These are phyloP conservation scores for Hydractinia symbiolongicarpus DNA, from an alignment of 30 jellyfish, hydroid and myxozoan species.

Conservation along the genomic window DNA sequence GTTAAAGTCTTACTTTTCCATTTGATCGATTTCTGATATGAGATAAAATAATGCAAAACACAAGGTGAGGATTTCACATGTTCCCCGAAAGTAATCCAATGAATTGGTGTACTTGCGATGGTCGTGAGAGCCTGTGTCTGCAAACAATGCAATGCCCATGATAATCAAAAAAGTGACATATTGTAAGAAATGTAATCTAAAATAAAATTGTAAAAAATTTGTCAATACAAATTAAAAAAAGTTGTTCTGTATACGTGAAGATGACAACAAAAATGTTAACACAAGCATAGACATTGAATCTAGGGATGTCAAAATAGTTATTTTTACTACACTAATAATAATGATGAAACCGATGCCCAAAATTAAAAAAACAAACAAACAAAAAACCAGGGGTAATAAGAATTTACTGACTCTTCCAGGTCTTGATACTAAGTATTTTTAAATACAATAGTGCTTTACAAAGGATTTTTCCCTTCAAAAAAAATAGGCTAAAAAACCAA, in stretches of 20 bases:
- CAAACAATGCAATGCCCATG: constrained; percentile 51
- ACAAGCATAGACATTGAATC: too few species aligned
- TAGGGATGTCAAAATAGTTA: too few species aligned
- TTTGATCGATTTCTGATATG: constrained; percentile 59
- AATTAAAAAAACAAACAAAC: too few species aligned
- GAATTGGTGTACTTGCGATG: constrained; percentile 24
- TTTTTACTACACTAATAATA: too few species aligned
- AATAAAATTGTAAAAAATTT: background rate
- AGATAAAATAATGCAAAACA: constrained; percentile 42
- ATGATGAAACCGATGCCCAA: too few species aligned
- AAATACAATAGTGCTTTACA: too few species aligned
- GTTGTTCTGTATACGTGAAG: background rate
- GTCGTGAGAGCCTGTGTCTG: constrained; percentile 34
- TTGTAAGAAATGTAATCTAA: constrained; percentile 40
- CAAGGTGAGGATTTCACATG: constrained; percentile 52
- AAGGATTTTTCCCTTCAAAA: too few species aligned
- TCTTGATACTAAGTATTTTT: too few species aligned
- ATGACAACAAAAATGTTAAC: too few species aligned
- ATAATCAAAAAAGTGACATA: constrained; percentile 40
- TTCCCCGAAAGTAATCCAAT: constrained; percentile 45
- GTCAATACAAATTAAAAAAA: background rate
- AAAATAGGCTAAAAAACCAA: background rate
- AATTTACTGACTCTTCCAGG: too few species aligned
- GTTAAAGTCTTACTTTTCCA: constrained; percentile 50
- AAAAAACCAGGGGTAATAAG: too few species aligned